Evolutionary conservation across 2,888 invertebrate species (phyloP).

Genomic region (Dicycla oo): DNA sequence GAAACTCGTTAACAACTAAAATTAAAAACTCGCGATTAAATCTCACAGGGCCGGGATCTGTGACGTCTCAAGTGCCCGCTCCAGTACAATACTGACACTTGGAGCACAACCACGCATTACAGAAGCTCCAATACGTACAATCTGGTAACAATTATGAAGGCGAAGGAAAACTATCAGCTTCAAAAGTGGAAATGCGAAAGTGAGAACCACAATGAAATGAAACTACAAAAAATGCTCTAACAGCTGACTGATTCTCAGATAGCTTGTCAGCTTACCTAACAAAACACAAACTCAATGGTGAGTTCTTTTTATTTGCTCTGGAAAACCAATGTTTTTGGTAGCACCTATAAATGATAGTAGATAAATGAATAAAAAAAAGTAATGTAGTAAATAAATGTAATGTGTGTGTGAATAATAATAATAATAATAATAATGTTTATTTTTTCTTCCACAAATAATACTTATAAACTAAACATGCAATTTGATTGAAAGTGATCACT

Average conservation of each 20-base stretch:
- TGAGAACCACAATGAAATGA: not conserved
- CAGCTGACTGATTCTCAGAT: not conserved
- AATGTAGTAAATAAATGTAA: too few relatives aligned
- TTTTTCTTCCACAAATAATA: too few relatives aligned
- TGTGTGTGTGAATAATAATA: too few relatives aligned
- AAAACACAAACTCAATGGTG: too few relatives aligned
- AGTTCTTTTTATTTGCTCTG: too few relatives aligned
- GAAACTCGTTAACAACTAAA: slow-evolving; percentile 67
- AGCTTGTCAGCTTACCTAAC: not conserved
- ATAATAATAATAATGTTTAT: too few relatives aligned
- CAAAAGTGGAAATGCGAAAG: not conserved
- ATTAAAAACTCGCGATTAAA: slow-evolving; percentile 70
- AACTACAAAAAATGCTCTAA: not conserved
- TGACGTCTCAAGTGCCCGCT: slow-evolving; percentile 48
- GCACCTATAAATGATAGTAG: too few relatives aligned
- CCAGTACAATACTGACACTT: slow-evolving; percentile 21
- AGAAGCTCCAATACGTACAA: slow-evolving; percentile 9
- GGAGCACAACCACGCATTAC: not conserved
- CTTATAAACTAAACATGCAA: too few relatives aligned
- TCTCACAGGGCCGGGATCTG: slow-evolving; percentile 59
- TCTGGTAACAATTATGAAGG: not conserved
- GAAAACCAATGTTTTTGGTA: too few relatives aligned
- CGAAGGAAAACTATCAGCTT: not conserved
- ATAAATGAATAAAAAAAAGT: too few relatives aligned
- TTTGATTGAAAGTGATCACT: too few relatives aligned